These are phyloP conservation scores for Corynorhinus townsendii DNA, from an alignment of 2,113 vertebrate species.

Conservation along the genomic window DNA sequence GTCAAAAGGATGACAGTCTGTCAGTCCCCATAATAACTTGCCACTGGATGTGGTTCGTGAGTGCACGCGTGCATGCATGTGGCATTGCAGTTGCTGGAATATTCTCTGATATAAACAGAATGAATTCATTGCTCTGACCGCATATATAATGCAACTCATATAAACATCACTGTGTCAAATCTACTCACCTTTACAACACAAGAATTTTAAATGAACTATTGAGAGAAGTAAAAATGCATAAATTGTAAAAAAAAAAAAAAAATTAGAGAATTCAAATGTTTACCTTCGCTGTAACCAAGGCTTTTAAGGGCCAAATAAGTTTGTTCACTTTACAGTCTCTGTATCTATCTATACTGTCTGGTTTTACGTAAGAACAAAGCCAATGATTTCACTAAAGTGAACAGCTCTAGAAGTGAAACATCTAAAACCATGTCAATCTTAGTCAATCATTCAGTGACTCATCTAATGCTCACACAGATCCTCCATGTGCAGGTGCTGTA, in stretches of 20 bases:
- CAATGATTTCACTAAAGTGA: conserved; percentile 19
- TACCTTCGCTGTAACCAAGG: conserved; percentile 34
- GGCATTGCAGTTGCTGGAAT: conserved; percentile 83
- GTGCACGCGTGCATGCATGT: conserved; percentile 69
- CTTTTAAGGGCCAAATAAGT: conserved; percentile 54
- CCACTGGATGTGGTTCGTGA: conserved; percentile 80
- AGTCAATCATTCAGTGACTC: neutral
- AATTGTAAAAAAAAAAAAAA: neutral
- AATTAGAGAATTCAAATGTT: neutral
- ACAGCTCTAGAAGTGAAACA: conserved; percentile 3
- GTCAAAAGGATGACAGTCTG: conserved; percentile 95
- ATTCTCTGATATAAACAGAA: conserved; percentile 78
- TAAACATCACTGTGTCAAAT: conserved; percentile 73
- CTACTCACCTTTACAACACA: conserved; percentile 67
- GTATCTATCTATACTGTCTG: neutral
- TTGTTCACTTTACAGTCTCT: conserved; percentile 15
- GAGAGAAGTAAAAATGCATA: conserved; percentile 54
- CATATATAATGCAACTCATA: conserved; percentile 75
- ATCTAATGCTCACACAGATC: neutral
- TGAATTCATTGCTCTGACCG: conserved; percentile 71
- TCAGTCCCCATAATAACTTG: conserved; percentile 94
- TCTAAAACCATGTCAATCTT: neutral
- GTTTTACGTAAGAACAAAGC: neutral
- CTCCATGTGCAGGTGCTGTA: neutral
- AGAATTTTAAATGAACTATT: conserved; percentile 71